Percentiles rank a stretch among this genome's conserved stretches.
phyloP scores from a whole-genome alignment of 30 jellyfish, hydroid and myxozoan species.

The Chrysaora quinquecirrha region DNA sequence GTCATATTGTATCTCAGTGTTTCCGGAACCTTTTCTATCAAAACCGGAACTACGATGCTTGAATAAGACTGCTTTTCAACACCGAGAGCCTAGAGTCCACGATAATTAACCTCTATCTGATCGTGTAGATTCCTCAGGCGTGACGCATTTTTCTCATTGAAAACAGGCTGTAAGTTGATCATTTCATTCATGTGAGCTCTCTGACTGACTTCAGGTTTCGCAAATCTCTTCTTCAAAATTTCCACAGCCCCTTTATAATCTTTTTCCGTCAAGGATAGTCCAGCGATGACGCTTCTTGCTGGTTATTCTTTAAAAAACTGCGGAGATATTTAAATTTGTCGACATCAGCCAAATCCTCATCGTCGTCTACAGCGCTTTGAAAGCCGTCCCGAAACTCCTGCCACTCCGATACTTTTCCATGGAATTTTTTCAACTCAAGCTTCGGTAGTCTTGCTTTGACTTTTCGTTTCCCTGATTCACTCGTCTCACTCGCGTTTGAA shows the following conservation, averaged over 20 bases:
- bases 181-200: conserved; percentile 57
- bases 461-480: no score
- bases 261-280: conserved; percentile 43
- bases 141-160: conserved; percentile 24
- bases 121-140: conserved; percentile 49
- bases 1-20: conserved; percentile 15
- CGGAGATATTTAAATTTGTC: conserved; percentile 36
- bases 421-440: conserved; percentile 17
- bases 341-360: conserved; percentile 4
- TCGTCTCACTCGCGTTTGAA: background rate
- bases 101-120: conserved; percentile 52
- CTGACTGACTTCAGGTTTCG: conserved; percentile 38
- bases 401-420: conserved; percentile 45
- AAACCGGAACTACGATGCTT: conserved; percentile 30
- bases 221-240: conserved; percentile 34
- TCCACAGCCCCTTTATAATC: conserved; percentile 40
- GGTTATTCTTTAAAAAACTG: conserved; percentile 44
- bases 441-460: conserved; percentile 25
- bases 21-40: conserved; percentile 54
- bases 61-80: conserved; percentile 36
- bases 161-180: conserved; percentile 35
- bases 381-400: conserved; percentile 45
- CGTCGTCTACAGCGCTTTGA: conserved; percentile 38
- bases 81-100: conserved; percentile 60
- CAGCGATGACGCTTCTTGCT: conserved; percentile 55